These are phyloP conservation scores for Semicossyphus pulcher DNA, from an alignment of 2,113 vertebrate genomes.

Conservation along the genomic window DNA sequence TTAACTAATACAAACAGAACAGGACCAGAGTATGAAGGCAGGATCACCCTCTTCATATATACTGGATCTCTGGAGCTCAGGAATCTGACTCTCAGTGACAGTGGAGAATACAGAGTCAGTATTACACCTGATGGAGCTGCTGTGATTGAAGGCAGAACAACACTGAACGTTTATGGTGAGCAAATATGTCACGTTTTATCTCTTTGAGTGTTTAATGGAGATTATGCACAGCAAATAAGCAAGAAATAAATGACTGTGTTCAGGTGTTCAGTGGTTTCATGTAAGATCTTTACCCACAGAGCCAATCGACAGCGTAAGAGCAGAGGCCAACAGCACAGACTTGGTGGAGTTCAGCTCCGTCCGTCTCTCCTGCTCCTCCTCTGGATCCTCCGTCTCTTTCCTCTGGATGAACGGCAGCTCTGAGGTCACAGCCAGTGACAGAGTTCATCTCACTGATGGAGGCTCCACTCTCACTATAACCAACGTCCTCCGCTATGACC, in stretches of 20 bases:
- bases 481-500: slow-evolving; percentile 53
- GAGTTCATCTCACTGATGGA: slow-evolving; percentile 60
- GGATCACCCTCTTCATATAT: slow-evolving; percentile 18
- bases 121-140: neutral
- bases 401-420: slow-evolving; percentile 68
- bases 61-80: slow-evolving; percentile 65
- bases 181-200: too few species aligned
- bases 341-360: slow-evolving; percentile 52
- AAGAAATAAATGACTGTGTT: too few species aligned
- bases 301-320: slow-evolving; percentile 16
- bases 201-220: too few species aligned
- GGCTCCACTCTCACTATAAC: slow-evolving; percentile 49
- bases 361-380: slow-evolving; percentile 54
- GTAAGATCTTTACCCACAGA: slow-evolving; percentile 43
- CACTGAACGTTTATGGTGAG: slow-evolving; percentile 22
- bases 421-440: slow-evolving; percentile 46
- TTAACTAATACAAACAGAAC: rapidly evolving
- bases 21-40: neutral
- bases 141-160: neutral
- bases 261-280: too few species aligned
- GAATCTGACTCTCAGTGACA: slow-evolving; percentile 37
- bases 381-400: slow-evolving; percentile 55
- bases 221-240: too few species aligned
- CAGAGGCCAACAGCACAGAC: slow-evolving; percentile 13
- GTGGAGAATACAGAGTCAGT: slow-evolving; percentile 33